A percentile compares a stretch with the other conserved stretches of the same genome.
These are phyloP conservation scores for Parapsyche elsis DNA, from an alignment of 1,140 invertebrate species.

Conservation along the genomic window DNA sequence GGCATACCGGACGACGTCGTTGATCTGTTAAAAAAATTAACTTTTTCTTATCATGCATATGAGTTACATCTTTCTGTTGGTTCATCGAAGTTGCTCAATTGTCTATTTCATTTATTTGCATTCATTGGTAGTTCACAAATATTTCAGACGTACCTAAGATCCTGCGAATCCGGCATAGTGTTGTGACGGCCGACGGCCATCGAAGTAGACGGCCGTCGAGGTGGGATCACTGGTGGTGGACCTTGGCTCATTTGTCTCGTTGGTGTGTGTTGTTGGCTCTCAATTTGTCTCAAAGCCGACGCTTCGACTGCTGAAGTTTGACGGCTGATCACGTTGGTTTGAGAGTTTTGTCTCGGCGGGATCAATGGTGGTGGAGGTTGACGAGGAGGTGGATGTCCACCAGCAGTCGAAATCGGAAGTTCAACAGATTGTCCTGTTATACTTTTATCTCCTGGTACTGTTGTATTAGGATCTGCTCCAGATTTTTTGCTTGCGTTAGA, in stretches of 20 bases:
- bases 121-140: background rate
- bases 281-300: conserved; percentile 57
- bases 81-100: too few species aligned
- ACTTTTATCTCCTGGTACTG: background rate
- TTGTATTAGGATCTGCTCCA: background rate
- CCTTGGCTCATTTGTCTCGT: conserved; percentile 59
- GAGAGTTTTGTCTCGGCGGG: conserved; percentile 52
- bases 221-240: conserved; percentile 65
- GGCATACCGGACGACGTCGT: conserved; percentile 25
- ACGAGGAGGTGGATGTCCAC: conserved; percentile 46
- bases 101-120: too few species aligned
- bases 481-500: conserved; percentile 30
- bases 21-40: conserved; percentile 43
- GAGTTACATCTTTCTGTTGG: too few species aligned
- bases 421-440: background rate
- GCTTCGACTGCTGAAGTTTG: conserved; percentile 9
- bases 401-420: background rate
- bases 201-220: conserved; percentile 57
- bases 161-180: conserved; percentile 54
- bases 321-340: conserved; percentile 30
- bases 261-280: conserved; percentile 58
- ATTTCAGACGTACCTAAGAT: conserved; percentile 45
- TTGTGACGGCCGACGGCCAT: conserved; percentile 48
- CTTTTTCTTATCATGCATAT: background rate
- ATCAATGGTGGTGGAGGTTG: conserved; percentile 53